Evolutionary conservation across 2,797 vertebrate species (phyloP).

Genomic region (Lycodopsis pacificus): DNA sequence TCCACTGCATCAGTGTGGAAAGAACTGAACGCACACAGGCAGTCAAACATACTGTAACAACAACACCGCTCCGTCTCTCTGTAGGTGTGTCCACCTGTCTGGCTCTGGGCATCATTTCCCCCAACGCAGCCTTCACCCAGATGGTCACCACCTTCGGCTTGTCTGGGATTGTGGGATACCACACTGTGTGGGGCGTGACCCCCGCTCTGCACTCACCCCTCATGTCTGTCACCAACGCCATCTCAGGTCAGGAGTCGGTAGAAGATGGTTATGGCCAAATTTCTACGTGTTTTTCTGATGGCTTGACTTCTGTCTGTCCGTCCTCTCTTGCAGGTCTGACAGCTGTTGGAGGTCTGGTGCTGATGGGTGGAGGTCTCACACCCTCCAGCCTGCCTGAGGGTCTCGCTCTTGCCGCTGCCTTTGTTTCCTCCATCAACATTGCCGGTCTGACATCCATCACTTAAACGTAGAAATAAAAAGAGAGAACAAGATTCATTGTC

Average conservation of each 20-base stretch:
- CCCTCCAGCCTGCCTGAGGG: slow-evolving; percentile 82
- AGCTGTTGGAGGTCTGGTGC: slow-evolving; percentile 87
- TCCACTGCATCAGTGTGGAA: neutral
- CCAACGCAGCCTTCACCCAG: slow-evolving; percentile 85
- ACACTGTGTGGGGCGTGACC: slow-evolving; percentile 86
- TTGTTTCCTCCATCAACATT: slow-evolving; percentile 89
- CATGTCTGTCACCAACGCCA: slow-evolving; percentile 87
- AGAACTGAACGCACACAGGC: neutral
- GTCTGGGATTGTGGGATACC: slow-evolving; percentile 86
- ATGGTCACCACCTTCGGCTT: slow-evolving; percentile 88
- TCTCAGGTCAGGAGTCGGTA: slow-evolving; percentile 82
- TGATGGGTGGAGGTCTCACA: slow-evolving; percentile 87
- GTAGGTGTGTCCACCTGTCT: slow-evolving; percentile 82
- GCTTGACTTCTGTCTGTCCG: neutral
- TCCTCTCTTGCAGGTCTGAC: slow-evolving; percentile 81
- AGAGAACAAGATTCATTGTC: neutral
- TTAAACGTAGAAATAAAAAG: neutral
- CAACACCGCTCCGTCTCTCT: slow-evolving; percentile 20
- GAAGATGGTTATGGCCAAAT: neutral
- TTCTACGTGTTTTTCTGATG: neutral
- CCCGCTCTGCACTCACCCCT: slow-evolving; percentile 87
- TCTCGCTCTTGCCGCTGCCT: slow-evolving; percentile 86
- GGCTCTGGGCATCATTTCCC: slow-evolving; percentile 81
- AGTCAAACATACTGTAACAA: neutral
- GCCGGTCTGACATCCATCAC: slow-evolving; percentile 76